Conservation (phyloP, 2,888 invertebrate species). For the Drosophila lutescens region DNA sequence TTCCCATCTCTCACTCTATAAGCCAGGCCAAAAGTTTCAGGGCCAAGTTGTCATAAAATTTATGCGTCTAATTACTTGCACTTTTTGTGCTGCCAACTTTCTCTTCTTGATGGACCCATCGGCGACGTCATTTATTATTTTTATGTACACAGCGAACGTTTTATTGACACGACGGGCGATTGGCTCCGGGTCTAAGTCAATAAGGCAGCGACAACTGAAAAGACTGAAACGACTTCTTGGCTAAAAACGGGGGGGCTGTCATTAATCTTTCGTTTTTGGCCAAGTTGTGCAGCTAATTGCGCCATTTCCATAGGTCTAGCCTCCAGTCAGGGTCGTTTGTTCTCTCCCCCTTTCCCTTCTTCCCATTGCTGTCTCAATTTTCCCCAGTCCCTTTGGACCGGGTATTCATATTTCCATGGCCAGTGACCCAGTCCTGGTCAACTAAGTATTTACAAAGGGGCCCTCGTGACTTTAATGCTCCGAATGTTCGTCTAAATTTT, state of each 20-base stretch:
- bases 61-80: slow-evolving; percentile 71
- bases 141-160: slow-evolving; percentile 68
- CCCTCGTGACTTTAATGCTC: slow-evolving; percentile 60
- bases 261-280: slow-evolving; percentile 68
- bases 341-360: background rate
- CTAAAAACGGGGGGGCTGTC: slow-evolving; percentile 45
- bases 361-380: slow-evolving; percentile 25
- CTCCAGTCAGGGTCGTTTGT: slow-evolving; percentile 56
- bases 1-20: background rate
- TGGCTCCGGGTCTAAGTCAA: slow-evolving; percentile 49
- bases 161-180: slow-evolving; percentile 68
- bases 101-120: slow-evolving; percentile 29
- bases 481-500: slow-evolving; percentile 56
- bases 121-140: slow-evolving; percentile 71
- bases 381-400: background rate
- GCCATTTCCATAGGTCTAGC: slow-evolving; percentile 58
- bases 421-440: slow-evolving; percentile 45
- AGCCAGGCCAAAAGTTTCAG: slow-evolving; percentile 21
- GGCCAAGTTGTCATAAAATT: slow-evolving; percentile 63
- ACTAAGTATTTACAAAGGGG: slow-evolving; percentile 57
- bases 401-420: slow-evolving; percentile 41
- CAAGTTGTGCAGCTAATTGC: slow-evolving; percentile 77
- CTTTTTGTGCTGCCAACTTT: slow-evolving; percentile 43
- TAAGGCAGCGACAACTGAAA: slow-evolving; percentile 58
- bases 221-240: slow-evolving; percentile 36